A percentile compares a stretch with the other conserved stretches of the same genome.
Conservation (phyloP, 1,140 invertebrate species). For the Anadara kagoshimensis region DNA sequence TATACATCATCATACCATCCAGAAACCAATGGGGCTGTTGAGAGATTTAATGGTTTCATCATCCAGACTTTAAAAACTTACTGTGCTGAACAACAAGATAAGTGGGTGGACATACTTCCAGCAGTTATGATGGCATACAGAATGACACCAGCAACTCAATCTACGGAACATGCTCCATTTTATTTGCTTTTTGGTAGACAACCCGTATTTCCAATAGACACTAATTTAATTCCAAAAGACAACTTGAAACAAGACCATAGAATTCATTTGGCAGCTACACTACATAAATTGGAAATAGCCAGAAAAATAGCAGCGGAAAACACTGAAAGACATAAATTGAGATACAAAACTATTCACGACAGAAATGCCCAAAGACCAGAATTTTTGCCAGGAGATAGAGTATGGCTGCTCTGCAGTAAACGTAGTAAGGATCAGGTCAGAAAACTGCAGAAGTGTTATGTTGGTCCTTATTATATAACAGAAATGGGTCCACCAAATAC, state of each 20-base stretch:
- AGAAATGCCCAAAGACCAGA: constrained; percentile 20
- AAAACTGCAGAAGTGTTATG: constrained; percentile 26
- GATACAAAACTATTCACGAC: constrained; percentile 29
- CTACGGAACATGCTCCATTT: constrained; percentile 23
- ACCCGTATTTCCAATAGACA: constrained; percentile 30
- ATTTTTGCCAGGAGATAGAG: constrained; percentile 17
- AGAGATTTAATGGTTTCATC: constrained; percentile 24
- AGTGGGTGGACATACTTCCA: constrained; percentile 24
- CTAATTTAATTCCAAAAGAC: constrained; percentile 25
- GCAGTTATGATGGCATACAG: constrained; percentile 28
- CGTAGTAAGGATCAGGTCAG: constrained; percentile 10
- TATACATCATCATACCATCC: too few species aligned
- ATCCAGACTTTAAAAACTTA: constrained; percentile 16
- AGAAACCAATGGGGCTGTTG: too few species aligned
- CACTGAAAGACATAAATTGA: constrained; percentile 14
- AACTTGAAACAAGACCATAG: constrained; percentile 8
- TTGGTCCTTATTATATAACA: constrained; percentile 32
- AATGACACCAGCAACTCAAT: constrained; percentile 21
- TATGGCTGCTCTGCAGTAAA: constrained; percentile 12
- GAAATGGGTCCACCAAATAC: constrained; percentile 14
- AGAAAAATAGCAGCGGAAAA: constrained; percentile 31
- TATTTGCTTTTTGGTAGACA: constrained; percentile 27
- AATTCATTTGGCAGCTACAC: constrained; percentile 2
- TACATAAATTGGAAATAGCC: constrained; percentile 21
- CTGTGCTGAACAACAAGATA: constrained; percentile 24